Evolutionary conservation across 2,113 vertebrate species (phyloP), one percentile per base, ranked within the genome.

Genomic region (Protobothrops flavoviridis): DNA sequence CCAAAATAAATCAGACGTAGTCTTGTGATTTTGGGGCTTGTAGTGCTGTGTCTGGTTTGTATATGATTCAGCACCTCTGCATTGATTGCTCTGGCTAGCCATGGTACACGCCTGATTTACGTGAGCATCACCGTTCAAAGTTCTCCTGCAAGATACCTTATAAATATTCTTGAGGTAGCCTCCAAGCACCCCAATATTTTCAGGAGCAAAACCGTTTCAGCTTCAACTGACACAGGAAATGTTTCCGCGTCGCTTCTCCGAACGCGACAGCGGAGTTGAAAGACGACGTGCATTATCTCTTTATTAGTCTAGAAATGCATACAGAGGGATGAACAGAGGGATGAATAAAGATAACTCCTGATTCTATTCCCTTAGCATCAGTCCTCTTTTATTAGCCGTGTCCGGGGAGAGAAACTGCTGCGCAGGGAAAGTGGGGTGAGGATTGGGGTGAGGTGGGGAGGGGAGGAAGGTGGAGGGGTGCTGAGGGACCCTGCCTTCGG

Each of bases 381-480:
- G 55, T 89, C 52, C 15, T n/a, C 52, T 85, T 81, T 89, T 20
- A 89, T 89, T 85, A 81, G 87, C 1, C 13, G 53, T 11, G 39
- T 45, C 64, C 64, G n/a, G 9, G 7, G 24, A 74, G n/a, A 85
- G 90, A 24, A 81, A 9, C 20, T 48, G 29, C 89, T 57, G 92
- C 88, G 69, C 3, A 50, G 90, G 92, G 90, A 85, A 88, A 81
- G 95, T 12, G 86, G 87, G 91, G 91, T 95, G 94, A 88, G 81
- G 94, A 91, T 91, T 91, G 93, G 92, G 90, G 90, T 94, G 57
- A 74, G 91, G 92, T 92, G 89, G 91, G 91, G 90, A 87, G 94
- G 92, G 90, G 94, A 55, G 85, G 88, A 91, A 93, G 92, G 85
- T 85, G 95, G 55, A 81, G 90, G 29, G 64, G n/a, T n/a, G 13